Base-by-base conservation (phyloP, 92 coral and sea anemone species). In the Umimayanthus chanpuru region DNA sequence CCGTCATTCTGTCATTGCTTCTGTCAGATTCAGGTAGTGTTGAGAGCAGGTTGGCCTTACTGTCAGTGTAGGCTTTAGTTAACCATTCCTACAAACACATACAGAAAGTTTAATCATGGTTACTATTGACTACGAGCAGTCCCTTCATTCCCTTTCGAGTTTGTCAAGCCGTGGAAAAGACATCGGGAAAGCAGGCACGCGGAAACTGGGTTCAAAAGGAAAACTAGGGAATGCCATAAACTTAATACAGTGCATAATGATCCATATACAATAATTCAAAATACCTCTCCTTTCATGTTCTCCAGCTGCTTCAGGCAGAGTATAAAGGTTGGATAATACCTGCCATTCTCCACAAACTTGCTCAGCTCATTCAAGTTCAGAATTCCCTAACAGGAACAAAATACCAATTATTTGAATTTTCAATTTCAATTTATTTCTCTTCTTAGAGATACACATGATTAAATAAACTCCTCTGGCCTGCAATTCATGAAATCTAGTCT, bases 251-350 rank as follows among this genome's bases (percentile, higher is more conserved):
- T 53, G 18, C 0, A 16, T 2, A 53, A 53, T 14, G 66, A 29
- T 28, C 5, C 40, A 81, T 15, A 44, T 23, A 32, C 0, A 32
- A 32, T 47, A 79, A 40, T 15, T 20, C 39, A 18, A 56, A 43
- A 7, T 81, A 97, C 99, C 99, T 95, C 95, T 44, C 98, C 99
- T 77, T 95, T 92, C 85, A 92, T 88, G 50, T 91, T 75, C 88
- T 95, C 94, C 47, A 97, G 87, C 86, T 97, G 93, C 79, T 97
- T 97, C 38, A 97, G 87, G 85, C 98, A 93, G 81, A 94, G 76
- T 66, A 95, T 82, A 39, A 95, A 93, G 23, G 90, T 87, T 14
- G 95, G 94, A 81, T 91, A 85, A 77, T 81, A 85, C 55, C 90
- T 94, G 65, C 96, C 95, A 41, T 90, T 88, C 70, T 95, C 98